phyloP scores from a whole-genome alignment of 2,113 vertebrate species.

The Cygnus atratus region DNA sequence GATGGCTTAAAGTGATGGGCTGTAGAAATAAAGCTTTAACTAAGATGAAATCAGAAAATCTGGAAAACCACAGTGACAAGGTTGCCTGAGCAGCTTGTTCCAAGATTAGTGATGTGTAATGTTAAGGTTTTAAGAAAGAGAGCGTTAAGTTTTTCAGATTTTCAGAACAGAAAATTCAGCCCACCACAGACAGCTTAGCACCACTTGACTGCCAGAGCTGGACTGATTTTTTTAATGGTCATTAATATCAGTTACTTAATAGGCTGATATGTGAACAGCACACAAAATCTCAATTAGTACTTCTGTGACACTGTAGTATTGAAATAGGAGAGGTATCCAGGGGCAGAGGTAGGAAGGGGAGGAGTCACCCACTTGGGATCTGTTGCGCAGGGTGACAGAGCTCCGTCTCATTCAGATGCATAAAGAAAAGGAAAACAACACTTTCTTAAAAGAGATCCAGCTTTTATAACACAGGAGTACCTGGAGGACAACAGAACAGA shows the following conservation, averaged over 20 bases:
- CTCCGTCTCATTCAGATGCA: background rate
- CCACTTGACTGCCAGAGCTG: background rate
- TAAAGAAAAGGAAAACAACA: background rate
- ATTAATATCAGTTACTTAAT: background rate
- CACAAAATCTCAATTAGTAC: background rate
- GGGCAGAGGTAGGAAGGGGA: background rate
- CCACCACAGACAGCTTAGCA: background rate
- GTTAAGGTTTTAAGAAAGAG: slow-evolving; percentile 16
- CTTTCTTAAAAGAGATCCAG: background rate
- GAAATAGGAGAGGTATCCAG: background rate
- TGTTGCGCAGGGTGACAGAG: background rate
- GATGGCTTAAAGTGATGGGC: background rate
- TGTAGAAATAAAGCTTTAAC: slow-evolving; percentile 4
- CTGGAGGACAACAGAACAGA: background rate
- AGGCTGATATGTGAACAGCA: background rate
- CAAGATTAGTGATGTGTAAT: background rate
- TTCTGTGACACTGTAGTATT: background rate
- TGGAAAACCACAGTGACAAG: background rate
- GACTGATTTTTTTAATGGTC: background rate
- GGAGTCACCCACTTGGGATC: background rate
- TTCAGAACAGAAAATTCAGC: slow-evolving; percentile 1
- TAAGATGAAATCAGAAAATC: slow-evolving; percentile 31
- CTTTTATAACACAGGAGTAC: background rate
- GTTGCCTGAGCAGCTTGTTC: background rate
- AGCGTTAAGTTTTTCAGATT: background rate